Evolutionary conservation across 1,140 invertebrate genomes (phyloP).

Genomic region (Drosophila pachea): DNA sequence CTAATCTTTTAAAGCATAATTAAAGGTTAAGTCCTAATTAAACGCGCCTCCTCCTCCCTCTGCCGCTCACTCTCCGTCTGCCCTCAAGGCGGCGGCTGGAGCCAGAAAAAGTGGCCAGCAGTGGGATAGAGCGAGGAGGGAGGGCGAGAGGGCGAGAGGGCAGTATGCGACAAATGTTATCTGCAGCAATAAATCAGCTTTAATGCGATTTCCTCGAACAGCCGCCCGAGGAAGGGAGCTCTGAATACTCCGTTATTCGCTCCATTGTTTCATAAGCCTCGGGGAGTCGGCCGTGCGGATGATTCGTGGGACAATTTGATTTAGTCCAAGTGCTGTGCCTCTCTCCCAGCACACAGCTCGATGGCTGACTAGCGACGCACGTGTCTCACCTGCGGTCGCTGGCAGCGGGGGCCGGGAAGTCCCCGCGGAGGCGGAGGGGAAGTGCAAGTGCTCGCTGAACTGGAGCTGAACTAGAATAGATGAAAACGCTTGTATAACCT

Average conservation of each 20-base stretch:
- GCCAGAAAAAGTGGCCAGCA: too few relatives aligned
- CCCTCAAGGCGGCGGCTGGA: too few relatives aligned
- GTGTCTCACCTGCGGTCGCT: background rate
- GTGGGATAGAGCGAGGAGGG: too few relatives aligned
- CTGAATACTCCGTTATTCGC: conserved; percentile 28
- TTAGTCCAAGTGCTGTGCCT: background rate
- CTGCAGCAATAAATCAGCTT: conserved; percentile 73
- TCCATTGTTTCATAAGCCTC: conserved; percentile 26
- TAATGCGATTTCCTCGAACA: conserved; percentile 50
- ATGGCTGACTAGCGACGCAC: too few relatives aligned
- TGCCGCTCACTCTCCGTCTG: too few relatives aligned
- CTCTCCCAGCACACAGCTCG: too few relatives aligned
- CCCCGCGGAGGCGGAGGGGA: background rate
- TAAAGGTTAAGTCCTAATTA: conserved; percentile 75
- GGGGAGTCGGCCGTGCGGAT: conserved; percentile 11
- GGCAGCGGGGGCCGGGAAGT: too few relatives aligned
- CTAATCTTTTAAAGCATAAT: conserved; percentile 75
- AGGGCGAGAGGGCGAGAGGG: too few relatives aligned
- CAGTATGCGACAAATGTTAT: conserved; percentile 53
- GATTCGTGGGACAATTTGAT: conserved; percentile 13
- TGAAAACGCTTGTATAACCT: background rate
- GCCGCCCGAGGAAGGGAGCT: conserved; percentile 1
- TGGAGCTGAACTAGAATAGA: background rate
- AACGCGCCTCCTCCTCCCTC: conserved; percentile 55
- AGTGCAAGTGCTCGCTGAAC: too few relatives aligned